Evolutionary conservation across 2,113 vertebrate species (phyloP), one percentile per base, ranked within the genome.

Genomic region (Takifugu flavidus): DNA sequence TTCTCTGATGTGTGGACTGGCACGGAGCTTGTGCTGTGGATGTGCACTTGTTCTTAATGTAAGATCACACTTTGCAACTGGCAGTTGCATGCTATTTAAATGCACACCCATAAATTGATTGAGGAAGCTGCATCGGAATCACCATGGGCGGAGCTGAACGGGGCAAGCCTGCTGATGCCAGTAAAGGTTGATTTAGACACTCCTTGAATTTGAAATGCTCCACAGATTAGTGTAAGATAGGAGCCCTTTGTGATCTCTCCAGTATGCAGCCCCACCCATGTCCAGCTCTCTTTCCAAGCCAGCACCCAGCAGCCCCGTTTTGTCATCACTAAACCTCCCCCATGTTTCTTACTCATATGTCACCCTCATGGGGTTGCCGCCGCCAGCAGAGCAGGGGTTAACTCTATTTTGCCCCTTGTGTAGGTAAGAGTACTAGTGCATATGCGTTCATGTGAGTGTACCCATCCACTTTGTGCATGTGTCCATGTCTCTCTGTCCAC

Each of bases 241-340:
- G 20, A 20, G 20, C 20, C 20, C 20, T 20, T 20, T 20, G 20
- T 20, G 20, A 20, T 73, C 79, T 60, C 64, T 49, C 56, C 25
- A 42, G 42, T 2, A 46, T 29, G 47, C 65, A 52, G 75, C 75
- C 81, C 82, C 83, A 84, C 77, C 82, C 82, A 78, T 80, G 82
- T 86, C 82, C 72, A 54, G 79, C 75, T 74, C 65, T 49, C 53
- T 49, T 45, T 42, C 59, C 72, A 61, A 77, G 57, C 77, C 78
- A 26, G 75, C 72, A 67, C 58, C 74, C 77, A 70, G 44, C 75
- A 56, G 73, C 68, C 57, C 66, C 71, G 77, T 83, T 86, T 84
- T 85, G 84, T 88, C 79, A 87, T 86, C 87, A 88, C 87, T 88
- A 88, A 81, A 86, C 70, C 79, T 72, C 69, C 61, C 74, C 75